phyloP scores from a whole-genome alignment of 2,113 vertebrate genomes.

The Mastomys natalensis region DNA sequence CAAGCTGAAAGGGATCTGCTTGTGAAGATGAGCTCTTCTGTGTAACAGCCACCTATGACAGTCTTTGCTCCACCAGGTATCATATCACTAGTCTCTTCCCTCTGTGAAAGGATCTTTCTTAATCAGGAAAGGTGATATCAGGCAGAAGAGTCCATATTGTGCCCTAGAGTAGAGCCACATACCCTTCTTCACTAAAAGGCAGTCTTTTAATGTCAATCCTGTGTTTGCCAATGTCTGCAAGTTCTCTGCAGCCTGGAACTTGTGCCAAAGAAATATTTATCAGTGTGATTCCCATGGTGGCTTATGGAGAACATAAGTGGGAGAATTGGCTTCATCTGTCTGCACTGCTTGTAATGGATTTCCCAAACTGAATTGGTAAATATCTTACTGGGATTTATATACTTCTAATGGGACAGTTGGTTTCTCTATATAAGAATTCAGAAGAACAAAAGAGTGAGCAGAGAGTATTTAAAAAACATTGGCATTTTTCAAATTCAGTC shows the following conservation, averaged over 20 bases:
- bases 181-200: background rate
- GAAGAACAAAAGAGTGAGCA: background rate
- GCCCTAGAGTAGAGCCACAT: background rate
- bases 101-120: background rate
- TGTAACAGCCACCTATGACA: background rate
- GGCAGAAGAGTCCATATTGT: too few relatives aligned
- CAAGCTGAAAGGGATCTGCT: background rate
- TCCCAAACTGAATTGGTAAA: background rate
- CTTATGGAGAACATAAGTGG: background rate
- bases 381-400: background rate
- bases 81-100: background rate
- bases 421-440: background rate
- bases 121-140: background rate
- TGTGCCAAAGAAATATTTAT: background rate
- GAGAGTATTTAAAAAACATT: constrained; percentile 16
- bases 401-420: constrained; percentile 28
- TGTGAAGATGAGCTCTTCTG: background rate
- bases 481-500: constrained; percentile 43
- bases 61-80: background rate
- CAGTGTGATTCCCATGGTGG: background rate
- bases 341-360: constrained; percentile 36
- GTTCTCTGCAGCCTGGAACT: background rate
- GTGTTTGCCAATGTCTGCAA: background rate
- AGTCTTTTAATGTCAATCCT: background rate
- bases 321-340: constrained; percentile 23